Conservation (phyloP, 2,113 vertebrate species). For the Micronycteris hirsuta region DNA sequence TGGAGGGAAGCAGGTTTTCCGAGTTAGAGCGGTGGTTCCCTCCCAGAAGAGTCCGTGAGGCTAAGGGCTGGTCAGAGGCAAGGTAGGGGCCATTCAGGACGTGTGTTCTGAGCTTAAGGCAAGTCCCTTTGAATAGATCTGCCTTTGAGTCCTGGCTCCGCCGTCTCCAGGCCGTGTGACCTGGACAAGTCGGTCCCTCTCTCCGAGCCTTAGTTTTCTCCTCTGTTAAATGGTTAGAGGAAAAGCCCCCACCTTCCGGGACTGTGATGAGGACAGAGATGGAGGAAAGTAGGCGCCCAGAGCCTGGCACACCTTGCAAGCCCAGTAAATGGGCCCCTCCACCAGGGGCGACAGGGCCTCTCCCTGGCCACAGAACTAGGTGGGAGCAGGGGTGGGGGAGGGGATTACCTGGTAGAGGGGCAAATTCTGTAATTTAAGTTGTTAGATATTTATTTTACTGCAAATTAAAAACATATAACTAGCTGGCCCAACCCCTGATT, state of each 20-base stretch:
- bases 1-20: background rate
- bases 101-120: background rate
- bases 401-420: background rate
- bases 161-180: background rate
- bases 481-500: background rate
- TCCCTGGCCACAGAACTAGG: background rate
- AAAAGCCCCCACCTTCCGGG: background rate
- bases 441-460: background rate
- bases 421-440: background rate
- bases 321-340: background rate
- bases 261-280: background rate
- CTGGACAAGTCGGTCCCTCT: too few relatives aligned
- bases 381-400: background rate
- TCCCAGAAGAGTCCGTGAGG: background rate
- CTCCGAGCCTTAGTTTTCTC: background rate
- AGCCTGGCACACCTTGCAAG: rapidly evolving
- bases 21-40: background rate
- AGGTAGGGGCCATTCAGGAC: background rate
- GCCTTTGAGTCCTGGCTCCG: background rate
- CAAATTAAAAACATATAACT: background rate
- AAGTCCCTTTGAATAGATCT: background rate
- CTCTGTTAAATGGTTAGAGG: background rate
- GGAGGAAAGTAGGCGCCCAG: background rate
- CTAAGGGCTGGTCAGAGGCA: background rate
- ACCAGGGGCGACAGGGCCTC: background rate